Base-by-base conservation (phyloP, 2,888 invertebrate species). In the Lasioglossum villosulum region DNA sequence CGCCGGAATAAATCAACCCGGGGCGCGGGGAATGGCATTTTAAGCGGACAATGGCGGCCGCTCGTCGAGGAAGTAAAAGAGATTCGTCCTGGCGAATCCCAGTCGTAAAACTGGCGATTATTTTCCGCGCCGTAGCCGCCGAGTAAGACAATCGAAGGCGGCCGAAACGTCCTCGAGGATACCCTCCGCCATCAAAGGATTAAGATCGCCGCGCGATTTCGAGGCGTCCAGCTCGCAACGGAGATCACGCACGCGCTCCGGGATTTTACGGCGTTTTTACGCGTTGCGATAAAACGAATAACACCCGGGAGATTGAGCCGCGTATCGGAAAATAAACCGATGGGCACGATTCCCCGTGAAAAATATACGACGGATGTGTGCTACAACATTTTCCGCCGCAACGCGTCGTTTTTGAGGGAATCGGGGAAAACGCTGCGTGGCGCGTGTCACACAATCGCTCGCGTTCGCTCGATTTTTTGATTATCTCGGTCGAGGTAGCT, bases 21-120 rank as follows among this genome's bases (percentile, higher is more conserved):
- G 4, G n/a, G 39, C 27, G 56, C 59, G 56, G 66, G 27, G 66
- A 86, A 82, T 52, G 10, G 23, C 76, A 75, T 78, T 86, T 75
- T 73, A 77, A 86, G 73, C 77, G 27, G 68, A 80, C 84, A 84
- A 80, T 84, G 16, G 80, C 63, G 19, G 16, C 34, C 27, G 63
- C 76, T 37, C 34, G 52, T 72, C 75, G 27, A 16, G 42, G 82
- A n/a, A 71, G 71, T 52, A 74, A 42, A 82, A 77, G 86, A 66
- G 79, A 78, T 75, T 66, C 66, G 48, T 71, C 48, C 42, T 63
- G 4, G 27, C n/a, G 2, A 71, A 75, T 27, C 34, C 56, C 27
- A 10, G n/a, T 77, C 82, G 78, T 86, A 82, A 86, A 79, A 78
- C 45, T 59, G 56, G 19, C 79, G 86, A 82, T 86, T 86, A 86